Conservation (phyloP, 2,888 invertebrate genomes). For the Cryptophagus acutangulus region DNA sequence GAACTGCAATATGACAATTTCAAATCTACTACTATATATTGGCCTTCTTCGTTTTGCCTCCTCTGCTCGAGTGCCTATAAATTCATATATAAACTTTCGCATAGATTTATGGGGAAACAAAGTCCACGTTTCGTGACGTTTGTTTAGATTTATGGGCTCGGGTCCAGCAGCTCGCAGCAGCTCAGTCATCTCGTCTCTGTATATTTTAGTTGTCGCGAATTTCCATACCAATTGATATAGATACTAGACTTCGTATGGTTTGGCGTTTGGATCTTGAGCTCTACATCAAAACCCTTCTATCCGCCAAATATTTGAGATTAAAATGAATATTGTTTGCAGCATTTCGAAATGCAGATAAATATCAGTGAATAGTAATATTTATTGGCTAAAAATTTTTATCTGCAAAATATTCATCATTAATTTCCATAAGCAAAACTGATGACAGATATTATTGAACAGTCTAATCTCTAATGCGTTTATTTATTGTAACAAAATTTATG, state of each 20-base stretch:
- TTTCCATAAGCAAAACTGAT: conserved; percentile 14
- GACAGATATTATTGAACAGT: conserved; percentile 13
- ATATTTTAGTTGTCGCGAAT: no score
- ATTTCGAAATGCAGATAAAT: no score
- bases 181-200: conserved; percentile 19
- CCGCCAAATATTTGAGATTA: no score
- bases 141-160: conserved; percentile 38
- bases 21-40: conserved; percentile 40
- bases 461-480: conserved; percentile 4
- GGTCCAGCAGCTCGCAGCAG: conserved; percentile 13
- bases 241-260: no score
- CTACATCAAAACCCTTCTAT: no score
- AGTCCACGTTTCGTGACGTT: conserved; percentile 36
- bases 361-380: not conserved
- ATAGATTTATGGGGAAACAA: conserved; percentile 37
- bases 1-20: conserved; percentile 37
- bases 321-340: no score
- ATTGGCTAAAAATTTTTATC: not conserved
- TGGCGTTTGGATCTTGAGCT: no score
- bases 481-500: conserved; percentile 6
- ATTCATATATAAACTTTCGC: conserved; percentile 37
- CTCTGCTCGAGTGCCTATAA: no score
- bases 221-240: no score
- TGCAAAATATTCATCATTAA: conserved; percentile 15
- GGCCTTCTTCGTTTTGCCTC: conserved; percentile 30